Evolutionary conservation across 2,113 vertebrate genomes (phyloP), one percentile per base, ranked within the genome.

Genomic region (Copsychus sechellarum): DNA sequence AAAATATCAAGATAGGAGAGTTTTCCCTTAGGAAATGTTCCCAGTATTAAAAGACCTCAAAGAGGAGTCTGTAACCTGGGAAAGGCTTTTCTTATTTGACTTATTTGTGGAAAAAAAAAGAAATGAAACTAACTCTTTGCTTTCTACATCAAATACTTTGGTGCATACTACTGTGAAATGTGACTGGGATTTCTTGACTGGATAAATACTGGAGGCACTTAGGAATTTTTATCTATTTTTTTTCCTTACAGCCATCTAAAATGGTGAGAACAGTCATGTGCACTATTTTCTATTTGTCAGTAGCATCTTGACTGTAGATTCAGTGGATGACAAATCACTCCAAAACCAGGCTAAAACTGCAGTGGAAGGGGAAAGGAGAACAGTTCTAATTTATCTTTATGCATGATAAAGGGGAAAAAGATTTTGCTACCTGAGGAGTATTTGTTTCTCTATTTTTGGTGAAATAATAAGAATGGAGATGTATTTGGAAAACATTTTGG

Each of bases 201-300:
- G 26, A 67, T 31, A 47, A n/a, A 38, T 54, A 58, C 33, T 29
- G n/a, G 54, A 81, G 14, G 25, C 2, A 5, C 48, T 51, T 48
- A 14, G 6, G 18, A 54, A 33, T 54, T 60, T 74, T 6, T 81
- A 3, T 25, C 0, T 45, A 1, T 31, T 0, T 40, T 0, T 40
- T 70, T 71, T 77, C 5, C 5, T 74, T 64, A 14, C 14, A 62
- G 26, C 21, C 25, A 57, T 50, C 77, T 84, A 23, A 64, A 84
- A 64, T n/a, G 7, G 5, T 67, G 51, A 72, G 34, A 60, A 58
- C 13, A 6, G 33, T 78, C 19, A 9, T 1, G 8, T 53, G 16
- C 22, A 8, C 18, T 34, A 13, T 69, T 76, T 74, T 79, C 7
- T 42, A 0, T 57, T 83, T 71, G 29, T 72, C 29, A 34, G 24